Conservation (phyloP, 2,113 vertebrate species). For the Oryzias woworae region DNA sequence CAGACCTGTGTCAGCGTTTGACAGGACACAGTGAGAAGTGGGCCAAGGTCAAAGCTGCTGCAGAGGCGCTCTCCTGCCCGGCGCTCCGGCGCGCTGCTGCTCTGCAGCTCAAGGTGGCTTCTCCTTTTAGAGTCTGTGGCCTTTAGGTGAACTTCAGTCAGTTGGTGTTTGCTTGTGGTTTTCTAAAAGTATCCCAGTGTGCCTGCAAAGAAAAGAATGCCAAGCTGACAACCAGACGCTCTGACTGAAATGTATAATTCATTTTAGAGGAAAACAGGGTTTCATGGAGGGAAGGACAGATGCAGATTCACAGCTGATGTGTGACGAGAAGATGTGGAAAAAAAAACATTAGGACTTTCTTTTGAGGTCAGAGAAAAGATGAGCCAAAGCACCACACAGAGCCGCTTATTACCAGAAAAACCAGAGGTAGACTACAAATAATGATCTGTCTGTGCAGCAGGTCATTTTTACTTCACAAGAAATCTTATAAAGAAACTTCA, state of each 20-base stretch:
- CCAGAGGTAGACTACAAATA: too few relatives aligned
- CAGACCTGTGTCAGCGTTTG: slow-evolving; percentile 20
- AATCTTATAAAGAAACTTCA: too few relatives aligned
- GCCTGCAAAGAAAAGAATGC: not conserved
- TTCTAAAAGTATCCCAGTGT: not conserved
- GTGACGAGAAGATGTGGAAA: too few relatives aligned
- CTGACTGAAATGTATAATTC: slow-evolving; percentile 6
- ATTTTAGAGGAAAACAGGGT: not conserved
- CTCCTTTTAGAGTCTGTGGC: slow-evolving; percentile 5
- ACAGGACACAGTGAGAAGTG: slow-evolving; percentile 34
- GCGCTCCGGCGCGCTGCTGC: not conserved
- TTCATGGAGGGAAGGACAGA: too few relatives aligned
- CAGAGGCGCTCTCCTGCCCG: slow-evolving; percentile 13
- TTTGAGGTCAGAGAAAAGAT: too few relatives aligned
- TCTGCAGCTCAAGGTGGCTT: slow-evolving; percentile 3
- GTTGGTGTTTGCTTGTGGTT: not conserved
- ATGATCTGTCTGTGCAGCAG: too few relatives aligned
- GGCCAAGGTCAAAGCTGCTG: slow-evolving; percentile 47
- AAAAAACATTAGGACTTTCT: too few relatives aligned
- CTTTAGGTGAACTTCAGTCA: slow-evolving; percentile 5
- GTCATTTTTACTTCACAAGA: too few relatives aligned
- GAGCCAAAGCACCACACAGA: too few relatives aligned
- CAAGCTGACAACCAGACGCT: not conserved
- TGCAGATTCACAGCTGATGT: too few relatives aligned
- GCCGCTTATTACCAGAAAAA: too few relatives aligned